A percentile compares a stretch with the other conserved stretches of the same genome.
Conservation (phyloP, 2,113 vertebrate species). For the Paralichthys olivaceus region DNA sequence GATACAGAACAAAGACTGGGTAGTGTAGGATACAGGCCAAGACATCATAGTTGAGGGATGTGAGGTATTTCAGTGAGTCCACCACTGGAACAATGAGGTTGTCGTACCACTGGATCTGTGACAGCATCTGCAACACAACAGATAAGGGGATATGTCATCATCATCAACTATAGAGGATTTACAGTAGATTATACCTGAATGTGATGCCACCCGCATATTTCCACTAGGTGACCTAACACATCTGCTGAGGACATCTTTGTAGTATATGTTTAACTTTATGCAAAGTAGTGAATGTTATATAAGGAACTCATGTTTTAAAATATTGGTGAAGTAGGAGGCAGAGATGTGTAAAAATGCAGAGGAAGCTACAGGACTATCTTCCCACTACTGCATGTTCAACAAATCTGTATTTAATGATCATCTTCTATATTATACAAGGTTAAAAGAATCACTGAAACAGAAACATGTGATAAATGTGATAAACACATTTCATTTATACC, state of each 20-base stretch:
- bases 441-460: too few species aligned
- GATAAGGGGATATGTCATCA: not conserved
- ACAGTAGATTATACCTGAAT: not conserved
- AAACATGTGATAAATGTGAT: too few species aligned
- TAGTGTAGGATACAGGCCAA: constrained; percentile 96
- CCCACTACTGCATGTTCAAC: not conserved
- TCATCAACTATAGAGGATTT: not conserved
- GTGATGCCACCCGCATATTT: not conserved
- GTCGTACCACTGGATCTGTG: constrained; percentile 99
- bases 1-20: not conserved
- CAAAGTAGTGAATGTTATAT: not conserved
- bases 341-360: not conserved
- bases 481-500: too few species aligned
- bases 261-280: not conserved
- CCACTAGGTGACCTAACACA: not conserved
- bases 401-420: not conserved
- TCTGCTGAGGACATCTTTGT: not conserved
- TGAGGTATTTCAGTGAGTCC: constrained; percentile 99
- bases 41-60: constrained; percentile 97
- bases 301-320: not conserved
- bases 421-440: too few species aligned
- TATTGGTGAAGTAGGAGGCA: not conserved
- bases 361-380: not conserved
- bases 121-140: constrained; percentile 88
- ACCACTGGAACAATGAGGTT: constrained; percentile 98